Conservation (phyloP, 1,140 invertebrate genomes). For the Bombus cullumanus region DNA sequence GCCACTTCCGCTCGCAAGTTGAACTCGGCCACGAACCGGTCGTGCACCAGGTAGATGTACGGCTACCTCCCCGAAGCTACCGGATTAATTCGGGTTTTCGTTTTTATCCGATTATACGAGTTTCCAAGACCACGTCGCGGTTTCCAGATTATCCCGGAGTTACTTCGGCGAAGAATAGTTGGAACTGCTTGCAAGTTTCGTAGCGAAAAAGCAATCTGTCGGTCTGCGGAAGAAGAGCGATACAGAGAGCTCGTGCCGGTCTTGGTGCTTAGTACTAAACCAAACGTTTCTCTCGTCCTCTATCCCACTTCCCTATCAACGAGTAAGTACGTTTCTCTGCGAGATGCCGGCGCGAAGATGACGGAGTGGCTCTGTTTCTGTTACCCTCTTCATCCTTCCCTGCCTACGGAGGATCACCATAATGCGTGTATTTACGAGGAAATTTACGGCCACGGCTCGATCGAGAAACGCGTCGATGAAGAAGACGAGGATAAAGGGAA, state of each 20-base stretch:
- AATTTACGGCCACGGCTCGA: constrained; percentile 50
- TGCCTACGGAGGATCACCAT: constrained; percentile 28
- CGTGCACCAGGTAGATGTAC: constrained; percentile 43
- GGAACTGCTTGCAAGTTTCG: constrained; percentile 35
- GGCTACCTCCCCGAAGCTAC: constrained; percentile 15
- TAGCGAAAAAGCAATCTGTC: constrained; percentile 45
- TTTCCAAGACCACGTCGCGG: constrained; percentile 53
- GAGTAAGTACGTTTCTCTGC: not conserved
- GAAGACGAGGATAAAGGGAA: constrained; percentile 49
- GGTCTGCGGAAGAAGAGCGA: constrained; percentile 1
- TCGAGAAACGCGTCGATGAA: constrained; percentile 56
- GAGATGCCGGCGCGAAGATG: not conserved
- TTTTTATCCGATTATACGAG: constrained; percentile 67
- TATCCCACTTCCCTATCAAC: not conserved
- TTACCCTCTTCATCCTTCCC: constrained; percentile 16
- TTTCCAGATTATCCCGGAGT: constrained; percentile 55
- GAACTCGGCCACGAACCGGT: constrained; percentile 50
- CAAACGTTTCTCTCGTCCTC: not conserved
- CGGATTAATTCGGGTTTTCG: constrained; percentile 68
- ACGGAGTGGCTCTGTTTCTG: not conserved
- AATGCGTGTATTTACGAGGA: constrained; percentile 52
- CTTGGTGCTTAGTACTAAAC: not conserved
- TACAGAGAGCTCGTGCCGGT: not conserved
- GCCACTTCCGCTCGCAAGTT: constrained; percentile 64
- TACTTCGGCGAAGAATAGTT: constrained; percentile 28